Percentiles rank a stretch among this genome's conserved stretches.
phyloP scores from a whole-genome alignment of 2,888 invertebrate genomes.

The Teleogryllus oceanicus region DNA sequence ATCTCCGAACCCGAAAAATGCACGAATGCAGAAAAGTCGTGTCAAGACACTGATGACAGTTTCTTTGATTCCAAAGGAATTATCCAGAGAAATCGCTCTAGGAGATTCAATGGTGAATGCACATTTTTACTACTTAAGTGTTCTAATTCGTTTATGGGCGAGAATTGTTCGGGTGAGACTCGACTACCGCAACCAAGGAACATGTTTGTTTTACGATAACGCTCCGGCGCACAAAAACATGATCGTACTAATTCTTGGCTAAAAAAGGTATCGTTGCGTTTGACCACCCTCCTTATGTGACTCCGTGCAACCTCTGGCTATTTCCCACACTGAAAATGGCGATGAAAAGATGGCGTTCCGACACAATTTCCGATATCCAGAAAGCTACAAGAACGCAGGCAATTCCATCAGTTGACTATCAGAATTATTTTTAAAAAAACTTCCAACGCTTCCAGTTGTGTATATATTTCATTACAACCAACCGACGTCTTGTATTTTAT shows the following conservation, averaged over 20 bases:
- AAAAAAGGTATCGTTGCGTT: too few relatives aligned
- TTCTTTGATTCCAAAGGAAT: too few relatives aligned
- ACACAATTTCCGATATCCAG: not conserved
- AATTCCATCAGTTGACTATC: not conserved
- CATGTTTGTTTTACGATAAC: not conserved
- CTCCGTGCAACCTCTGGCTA: too few relatives aligned
- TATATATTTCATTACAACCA: not conserved
- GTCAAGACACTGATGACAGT: not conserved
- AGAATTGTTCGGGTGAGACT: too few relatives aligned
- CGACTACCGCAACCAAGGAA: not conserved
- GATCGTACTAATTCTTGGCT: not conserved
- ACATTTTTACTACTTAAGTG: not conserved
- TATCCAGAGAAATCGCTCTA: not conserved
- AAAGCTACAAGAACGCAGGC: too few relatives aligned
- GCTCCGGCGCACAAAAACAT: not conserved
- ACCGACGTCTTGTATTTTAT: slow-evolving; percentile 12
- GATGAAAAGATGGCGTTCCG: not conserved
- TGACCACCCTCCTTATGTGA: not conserved
- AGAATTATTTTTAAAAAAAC: not conserved
- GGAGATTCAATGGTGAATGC: not conserved
- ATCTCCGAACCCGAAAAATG: slow-evolving; percentile 19
- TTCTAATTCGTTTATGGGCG: too few relatives aligned
- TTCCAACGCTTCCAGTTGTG: not conserved
- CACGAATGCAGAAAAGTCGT: slow-evolving; percentile 4
- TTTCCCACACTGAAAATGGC: not conserved